Evolutionary conservation across 2,797 vertebrate species (phyloP), one percentile per base, ranked within the genome.

Genomic region (Gadopsis marmoratus): DNA sequence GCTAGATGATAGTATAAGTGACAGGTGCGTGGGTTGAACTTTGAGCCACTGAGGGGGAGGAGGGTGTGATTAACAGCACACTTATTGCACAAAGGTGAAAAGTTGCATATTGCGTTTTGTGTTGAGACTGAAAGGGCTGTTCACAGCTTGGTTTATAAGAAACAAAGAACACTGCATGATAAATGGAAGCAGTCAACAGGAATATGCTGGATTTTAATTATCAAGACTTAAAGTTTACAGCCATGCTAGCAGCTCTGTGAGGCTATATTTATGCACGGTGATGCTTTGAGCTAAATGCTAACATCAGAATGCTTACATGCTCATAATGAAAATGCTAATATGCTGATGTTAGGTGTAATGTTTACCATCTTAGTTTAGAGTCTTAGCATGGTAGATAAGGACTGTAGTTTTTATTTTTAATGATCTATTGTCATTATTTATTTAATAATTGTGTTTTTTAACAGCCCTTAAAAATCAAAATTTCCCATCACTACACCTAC

Each of bases 1-100:
- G 71, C 58, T 35, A 16, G 14, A 75, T 68, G 62, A 77, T 54
- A 41, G 68, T 60, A 55, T 71, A 39, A 85, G 61, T 71, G 69
- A 81, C 72, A 76, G 66, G 61, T 51, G 47, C 4, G 39, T 74
- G 74, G 77, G 61, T 47, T 82, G 68, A 78, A 65, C 71, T 70
- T 35, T 43, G 39, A 71, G 26, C 50, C 45, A 58, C 26, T 12
- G 33, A 69, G 7, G 37, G 39, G 47, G 48, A 60, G 60, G 33
- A 72, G 39, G 69, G 61, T 10, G 4, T 19, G 45, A 73, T 31
- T 48, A 76, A 84, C n/a, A 0, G 6, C 7, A 11, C n/a, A 51
- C 2, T 41, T 43, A 26, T 1, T 55, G 10, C 58, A 33, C 35
- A 67, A 60, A 67, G 60, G 74, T 43, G 48, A 61, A 53, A 64